These are phyloP conservation scores for Phyllopteryx taeniolatus DNA, from an alignment of 2,113 vertebrate genomes.

Conservation along the genomic window DNA sequence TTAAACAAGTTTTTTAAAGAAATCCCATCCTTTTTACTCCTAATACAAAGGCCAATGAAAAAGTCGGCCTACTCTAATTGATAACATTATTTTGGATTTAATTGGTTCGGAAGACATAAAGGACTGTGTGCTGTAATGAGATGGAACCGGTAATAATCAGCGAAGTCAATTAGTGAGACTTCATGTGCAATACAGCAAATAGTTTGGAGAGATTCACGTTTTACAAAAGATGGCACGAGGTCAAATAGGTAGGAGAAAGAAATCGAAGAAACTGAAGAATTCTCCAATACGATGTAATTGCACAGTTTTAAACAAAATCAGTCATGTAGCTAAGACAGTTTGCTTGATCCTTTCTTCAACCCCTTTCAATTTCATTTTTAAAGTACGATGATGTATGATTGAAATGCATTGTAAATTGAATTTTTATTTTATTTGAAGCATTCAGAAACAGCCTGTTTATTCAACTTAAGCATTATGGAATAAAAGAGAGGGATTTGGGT, in stretches of 20 bases:
- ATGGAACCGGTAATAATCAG: not conserved
- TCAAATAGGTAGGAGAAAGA: not conserved
- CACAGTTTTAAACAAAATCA: not conserved
- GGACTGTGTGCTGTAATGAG: not conserved
- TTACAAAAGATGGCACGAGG: not conserved
- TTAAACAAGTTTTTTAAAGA: not conserved
- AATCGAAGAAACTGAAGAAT: not conserved
- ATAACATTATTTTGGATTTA: not conserved
- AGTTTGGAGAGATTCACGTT: not conserved
- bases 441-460: conserved; percentile 15
- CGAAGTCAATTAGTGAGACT: not conserved
- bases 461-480: conserved; percentile 15
- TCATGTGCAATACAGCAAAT: not conserved
- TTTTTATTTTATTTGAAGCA: conserved; percentile 4
- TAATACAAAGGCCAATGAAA: not conserved
- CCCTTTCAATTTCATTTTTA: not conserved
- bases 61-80: not conserved
- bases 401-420: conserved; percentile 8
- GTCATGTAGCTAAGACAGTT: not conserved
- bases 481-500: conserved; percentile 14
- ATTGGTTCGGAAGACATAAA: conserved; percentile 2
- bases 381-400: not conserved
- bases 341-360: not conserved
- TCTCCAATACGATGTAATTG: not conserved
- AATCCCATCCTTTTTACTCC: not conserved